phyloP scores from a whole-genome alignment of 2,888 invertebrate genomes.

The Dioctria rufipes region DNA sequence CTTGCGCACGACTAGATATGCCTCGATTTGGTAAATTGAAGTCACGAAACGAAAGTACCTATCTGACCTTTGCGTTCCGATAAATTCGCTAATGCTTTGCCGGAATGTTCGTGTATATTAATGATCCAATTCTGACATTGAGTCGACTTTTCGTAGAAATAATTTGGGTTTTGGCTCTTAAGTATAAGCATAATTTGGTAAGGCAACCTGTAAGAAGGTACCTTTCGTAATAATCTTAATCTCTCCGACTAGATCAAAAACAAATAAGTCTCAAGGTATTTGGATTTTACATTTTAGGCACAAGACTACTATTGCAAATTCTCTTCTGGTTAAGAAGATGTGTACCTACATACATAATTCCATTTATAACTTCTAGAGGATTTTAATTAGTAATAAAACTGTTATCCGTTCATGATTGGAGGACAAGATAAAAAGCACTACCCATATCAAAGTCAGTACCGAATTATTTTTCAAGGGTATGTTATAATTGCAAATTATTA shows the following conservation, averaged over 20 bases:
- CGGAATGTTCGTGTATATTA: not conserved
- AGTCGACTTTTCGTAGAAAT: constrained; percentile 23
- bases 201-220: not conserved
- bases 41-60: constrained; percentile 54
- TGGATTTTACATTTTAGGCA: not conserved
- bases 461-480: too few relatives aligned
- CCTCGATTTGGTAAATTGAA: constrained; percentile 53
- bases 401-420: too few relatives aligned
- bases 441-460: too few relatives aligned
- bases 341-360: too few relatives aligned
- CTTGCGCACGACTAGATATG: constrained; percentile 49
- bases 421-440: too few relatives aligned
- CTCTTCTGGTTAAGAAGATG: too few relatives aligned
- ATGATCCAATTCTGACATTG: constrained; percentile 48
- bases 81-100: constrained; percentile 3
- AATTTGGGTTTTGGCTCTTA: constrained; percentile 28
- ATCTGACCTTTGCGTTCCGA: constrained; percentile 41
- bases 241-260: constrained; percentile 26
- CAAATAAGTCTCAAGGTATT: constrained; percentile 31
- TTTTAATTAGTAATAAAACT: too few relatives aligned
- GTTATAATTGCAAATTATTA: too few relatives aligned
- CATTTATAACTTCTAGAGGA: too few relatives aligned
- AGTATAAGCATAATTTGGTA: constrained; percentile 3
- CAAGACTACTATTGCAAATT: too few relatives aligned
- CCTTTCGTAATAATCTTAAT: constrained; percentile 31